Evolutionary conservation across 2,888 invertebrate genomes (phyloP), one percentile per base, ranked within the genome.

Genomic region (Drosophila phalerata): DNA sequence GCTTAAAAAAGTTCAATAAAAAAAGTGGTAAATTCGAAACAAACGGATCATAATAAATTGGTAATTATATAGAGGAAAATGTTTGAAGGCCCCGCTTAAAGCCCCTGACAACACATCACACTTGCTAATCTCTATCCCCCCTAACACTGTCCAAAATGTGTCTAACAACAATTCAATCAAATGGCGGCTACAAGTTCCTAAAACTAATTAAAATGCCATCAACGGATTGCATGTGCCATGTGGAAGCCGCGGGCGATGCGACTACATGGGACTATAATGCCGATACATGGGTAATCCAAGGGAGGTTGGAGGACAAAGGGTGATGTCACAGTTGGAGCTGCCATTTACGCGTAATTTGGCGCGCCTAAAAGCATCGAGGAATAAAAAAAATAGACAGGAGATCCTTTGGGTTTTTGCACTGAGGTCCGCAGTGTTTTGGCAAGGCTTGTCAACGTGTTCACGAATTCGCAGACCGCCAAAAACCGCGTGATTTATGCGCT

Each of bases 201-300:
- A 89, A 81, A 80, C 90, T 88, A 88, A 90, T 88, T 88, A 88
- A 88, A 88, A 88, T 89, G 83, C 86, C 90, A 89, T 88, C 88
- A 81, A 74, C 79, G 76, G 55, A 52, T 48, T 58, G 49, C 60
- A 71, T 30, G 32, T 25, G 81, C 87, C 76, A 22, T 55, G 30
- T 55, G 55, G 55, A 32, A 43, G 81, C 87, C 75, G 69, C 73
- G 34, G 82, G 85, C 82, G 47, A 42, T 47, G 65, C 66, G 52
- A 63, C 52, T 51, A 61, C 73, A 57, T 49, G 56, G 8, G 15
- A 15, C 37, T 37, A 22, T 5, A 51, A 43, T 61, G 45, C 38
- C 52, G 30, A 52, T 52, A 19, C 38, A 40, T 34, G 34, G 28
- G 6, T 11, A 32, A 42, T 25, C 38, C 48, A 58, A 30, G 37